A percentile compares a stretch with the other conserved stretches of the same genome.
Evolutionary conservation across 2,113 vertebrate genomes (phyloP).

Genomic region (Arvicanthis niloticus): DNA sequence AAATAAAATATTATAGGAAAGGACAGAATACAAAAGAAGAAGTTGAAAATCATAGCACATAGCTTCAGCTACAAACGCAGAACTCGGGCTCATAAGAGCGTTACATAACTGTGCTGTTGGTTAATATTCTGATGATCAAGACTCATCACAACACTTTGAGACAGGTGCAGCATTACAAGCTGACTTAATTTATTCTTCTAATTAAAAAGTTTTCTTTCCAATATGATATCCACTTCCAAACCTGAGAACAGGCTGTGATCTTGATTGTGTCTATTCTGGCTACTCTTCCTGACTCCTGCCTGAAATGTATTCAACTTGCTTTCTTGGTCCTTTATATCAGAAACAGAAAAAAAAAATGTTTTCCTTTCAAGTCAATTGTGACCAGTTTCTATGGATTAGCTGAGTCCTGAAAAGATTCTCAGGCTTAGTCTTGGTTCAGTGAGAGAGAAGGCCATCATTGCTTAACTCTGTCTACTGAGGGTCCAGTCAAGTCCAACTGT

Average conservation of each 20-base stretch:
- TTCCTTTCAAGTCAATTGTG: neutral
- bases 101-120: neutral
- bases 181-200: neutral
- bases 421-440: neutral
- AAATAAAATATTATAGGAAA: neutral
- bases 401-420: neutral
- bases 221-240: neutral
- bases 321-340: neutral
- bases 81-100: neutral
- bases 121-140: neutral
- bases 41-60: neutral
- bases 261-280: neutral
- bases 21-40: neutral
- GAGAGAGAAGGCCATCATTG: neutral
- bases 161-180: neutral
- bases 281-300: neutral
- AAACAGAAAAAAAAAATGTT: neutral
- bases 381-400: neutral
- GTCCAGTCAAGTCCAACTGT: neutral
- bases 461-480: neutral
- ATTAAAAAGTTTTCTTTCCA: neutral
- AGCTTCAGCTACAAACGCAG: neutral
- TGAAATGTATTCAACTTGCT: neutral
- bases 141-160: neutral
- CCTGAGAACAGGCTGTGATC: slow-evolving; percentile 21